Base-by-base conservation (phyloP, 53 echinoderm and acorn worm genomes). In the Henricia sp. region DNA sequence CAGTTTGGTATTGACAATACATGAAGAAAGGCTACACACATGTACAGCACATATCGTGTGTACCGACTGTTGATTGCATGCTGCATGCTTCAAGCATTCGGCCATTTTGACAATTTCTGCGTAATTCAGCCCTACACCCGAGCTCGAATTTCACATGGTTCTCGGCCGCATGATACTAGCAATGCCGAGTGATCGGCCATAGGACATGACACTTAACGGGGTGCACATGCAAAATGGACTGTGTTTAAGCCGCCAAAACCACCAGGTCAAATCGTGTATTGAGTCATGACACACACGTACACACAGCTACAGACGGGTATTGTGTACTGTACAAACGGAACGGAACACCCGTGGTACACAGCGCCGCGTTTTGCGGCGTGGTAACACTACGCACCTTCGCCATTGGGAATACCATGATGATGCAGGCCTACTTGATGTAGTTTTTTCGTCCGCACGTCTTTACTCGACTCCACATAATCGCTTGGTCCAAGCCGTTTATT, bases 361-460 rank as follows among this genome's bases (percentile, higher is more conserved):
- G 51, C 16, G 76, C 76, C 59, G 76, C 14, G 59, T 38, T 32
- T 14, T 23, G 59, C 76, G 76, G 76, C 59, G 74, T 74, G 74
- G 55, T 38, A 34, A 33, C 57, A 39, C 58, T 58, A 80, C 80
- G 44, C 64, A 84, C 85, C 85, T 84, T 59, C 85, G 29, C 70
- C 85, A 57, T 59, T 50, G 39, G 84, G 38, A 36, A 66, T 38
- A 53, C 86, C 86, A 67, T 89, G 90, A n/a, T n/a, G n/a, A n/a
- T n/a, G n/a, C n/a, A n/a, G n/a, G n/a, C n/a, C n/a, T n/a, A n/a
- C n/a, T n/a, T n/a, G n/a, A n/a, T n/a, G n/a, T 33, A 93, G 83
- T 89, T 93, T 93, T 77, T 93, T 90, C 60, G 83, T 68, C 52
- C 93, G 86, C 52, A 68, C 83, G 56, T 93, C 90, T 52, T 93